Conservation (phyloP, 1,140 invertebrate genomes). For the Brachionus rubens region DNA sequence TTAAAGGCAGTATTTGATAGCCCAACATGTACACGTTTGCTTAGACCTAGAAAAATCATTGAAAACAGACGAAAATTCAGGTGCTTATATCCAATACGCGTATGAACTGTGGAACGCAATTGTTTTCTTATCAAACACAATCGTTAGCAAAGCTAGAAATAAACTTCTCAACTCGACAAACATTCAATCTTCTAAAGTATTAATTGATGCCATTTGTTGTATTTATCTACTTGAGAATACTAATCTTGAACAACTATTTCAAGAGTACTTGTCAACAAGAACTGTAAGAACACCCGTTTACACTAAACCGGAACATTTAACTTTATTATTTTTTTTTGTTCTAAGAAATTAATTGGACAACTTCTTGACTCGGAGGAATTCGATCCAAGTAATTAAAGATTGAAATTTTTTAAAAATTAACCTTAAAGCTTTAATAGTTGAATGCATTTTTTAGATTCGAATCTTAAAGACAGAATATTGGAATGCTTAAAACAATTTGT, state of each 20-base stretch:
- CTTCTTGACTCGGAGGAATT: conserved; percentile 22
- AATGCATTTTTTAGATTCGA: background rate
- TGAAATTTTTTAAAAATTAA: background rate
- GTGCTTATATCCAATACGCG: conserved; percentile 22
- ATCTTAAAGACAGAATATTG: conserved; percentile 1
- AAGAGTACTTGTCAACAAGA: conserved; percentile 28
- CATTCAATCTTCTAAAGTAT: background rate
- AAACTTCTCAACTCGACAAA: background rate
- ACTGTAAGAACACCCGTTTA: background rate
- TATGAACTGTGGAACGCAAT: conserved; percentile 40
- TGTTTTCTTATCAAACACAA: conserved; percentile 29
- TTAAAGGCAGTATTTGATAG: conserved; percentile 41
- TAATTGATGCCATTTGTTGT: background rate
- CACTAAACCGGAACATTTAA: too few relatives aligned
- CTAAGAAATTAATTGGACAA: background rate
- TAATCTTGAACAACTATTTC: background rate
- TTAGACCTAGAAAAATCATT: conserved; percentile 31
- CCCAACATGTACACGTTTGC: conserved; percentile 13
- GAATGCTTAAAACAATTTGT: background rate
- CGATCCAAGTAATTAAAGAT: background rate
- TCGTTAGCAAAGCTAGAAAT: conserved; percentile 20
- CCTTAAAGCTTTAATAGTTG: too few relatives aligned
- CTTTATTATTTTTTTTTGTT: too few relatives aligned
- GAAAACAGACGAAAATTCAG: background rate
- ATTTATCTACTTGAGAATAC: conserved; percentile 31